Percentiles rank a stretch among this genome's conserved stretches.
phyloP scores from a whole-genome alignment of 2,797 vertebrate genomes.

The Acipenser transmontanus region DNA sequence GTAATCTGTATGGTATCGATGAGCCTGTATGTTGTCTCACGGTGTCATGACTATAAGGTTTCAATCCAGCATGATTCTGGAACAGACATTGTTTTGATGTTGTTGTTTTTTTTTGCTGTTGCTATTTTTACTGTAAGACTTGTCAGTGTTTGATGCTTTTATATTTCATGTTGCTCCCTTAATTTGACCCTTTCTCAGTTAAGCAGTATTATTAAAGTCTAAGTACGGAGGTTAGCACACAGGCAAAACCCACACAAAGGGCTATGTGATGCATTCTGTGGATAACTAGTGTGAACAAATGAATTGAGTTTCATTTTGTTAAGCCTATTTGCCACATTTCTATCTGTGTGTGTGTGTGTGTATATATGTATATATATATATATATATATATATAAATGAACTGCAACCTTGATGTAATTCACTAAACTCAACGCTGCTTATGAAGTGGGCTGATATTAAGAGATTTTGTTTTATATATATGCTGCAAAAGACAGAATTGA shows the following conservation, averaged over 20 bases:
- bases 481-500: too few relatives aligned
- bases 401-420: too few relatives aligned
- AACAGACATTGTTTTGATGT: conserved; percentile 37
- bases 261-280: conserved; percentile 19
- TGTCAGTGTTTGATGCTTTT: too few relatives aligned
- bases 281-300: not conserved
- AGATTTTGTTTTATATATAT: too few relatives aligned
- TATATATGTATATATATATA: too few relatives aligned
- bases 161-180: not conserved
- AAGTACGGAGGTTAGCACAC: conserved; percentile 18
- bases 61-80: conserved; percentile 60
- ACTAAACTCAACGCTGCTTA: too few relatives aligned
- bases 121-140: too few relatives aligned
- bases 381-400: too few relatives aligned
- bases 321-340: too few relatives aligned
- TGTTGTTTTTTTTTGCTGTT: not conserved
- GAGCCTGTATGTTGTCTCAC: conserved; percentile 72
- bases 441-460: too few relatives aligned
- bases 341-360: too few relatives aligned
- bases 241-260: conserved; percentile 23
- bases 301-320: too few relatives aligned
- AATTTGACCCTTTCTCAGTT: conserved; percentile 28
- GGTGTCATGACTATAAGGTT: conserved; percentile 67
- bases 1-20: conserved; percentile 52
- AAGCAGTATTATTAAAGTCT: conserved; percentile 12